phyloP scores from a whole-genome alignment of 2,113 vertebrate species.

The Myotis brandtii region DNA sequence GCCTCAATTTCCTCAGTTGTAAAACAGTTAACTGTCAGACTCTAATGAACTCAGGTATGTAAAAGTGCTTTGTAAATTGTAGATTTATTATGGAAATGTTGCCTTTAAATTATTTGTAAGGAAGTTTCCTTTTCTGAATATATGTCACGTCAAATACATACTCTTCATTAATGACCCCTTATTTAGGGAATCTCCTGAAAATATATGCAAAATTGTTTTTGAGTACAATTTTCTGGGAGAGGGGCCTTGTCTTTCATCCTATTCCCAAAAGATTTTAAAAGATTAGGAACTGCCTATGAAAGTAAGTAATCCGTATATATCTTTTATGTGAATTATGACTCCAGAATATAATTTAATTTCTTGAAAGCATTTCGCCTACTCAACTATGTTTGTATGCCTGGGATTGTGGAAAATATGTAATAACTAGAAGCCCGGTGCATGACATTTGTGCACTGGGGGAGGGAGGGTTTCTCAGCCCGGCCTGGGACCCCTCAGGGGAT shows the following conservation, averaged over 20 bases:
- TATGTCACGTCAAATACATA: slow-evolving; percentile 12
- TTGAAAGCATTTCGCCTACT: neutral
- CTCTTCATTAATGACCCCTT: neutral
- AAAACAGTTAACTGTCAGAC: neutral
- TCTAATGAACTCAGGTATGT: neutral
- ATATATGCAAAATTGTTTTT: neutral
- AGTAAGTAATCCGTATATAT: neutral
- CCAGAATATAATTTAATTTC: neutral
- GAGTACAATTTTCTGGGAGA: slow-evolving; percentile 1
- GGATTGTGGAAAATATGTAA: slow-evolving; percentile 10
- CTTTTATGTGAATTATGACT: slow-evolving; percentile 17
- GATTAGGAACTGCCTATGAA: neutral
- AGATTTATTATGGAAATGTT: neutral
- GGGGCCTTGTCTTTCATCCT: neutral
- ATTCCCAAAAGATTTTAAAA: slow-evolving; percentile 38
- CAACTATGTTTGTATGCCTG: neutral
- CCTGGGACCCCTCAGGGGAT: too few species aligned
- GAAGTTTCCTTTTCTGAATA: slow-evolving; percentile 12
- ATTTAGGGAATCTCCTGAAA: slow-evolving; percentile 16
- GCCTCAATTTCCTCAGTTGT: neutral
- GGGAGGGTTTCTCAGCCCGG: too few species aligned
- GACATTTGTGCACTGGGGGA: too few species aligned
- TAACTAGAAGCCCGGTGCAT: too few species aligned
- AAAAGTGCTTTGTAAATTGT: neutral
- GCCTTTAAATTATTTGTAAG: slow-evolving; percentile 18